Evolutionary conservation across 2,797 vertebrate species (phyloP).

Genomic region (Arremon aurantiirostris): DNA sequence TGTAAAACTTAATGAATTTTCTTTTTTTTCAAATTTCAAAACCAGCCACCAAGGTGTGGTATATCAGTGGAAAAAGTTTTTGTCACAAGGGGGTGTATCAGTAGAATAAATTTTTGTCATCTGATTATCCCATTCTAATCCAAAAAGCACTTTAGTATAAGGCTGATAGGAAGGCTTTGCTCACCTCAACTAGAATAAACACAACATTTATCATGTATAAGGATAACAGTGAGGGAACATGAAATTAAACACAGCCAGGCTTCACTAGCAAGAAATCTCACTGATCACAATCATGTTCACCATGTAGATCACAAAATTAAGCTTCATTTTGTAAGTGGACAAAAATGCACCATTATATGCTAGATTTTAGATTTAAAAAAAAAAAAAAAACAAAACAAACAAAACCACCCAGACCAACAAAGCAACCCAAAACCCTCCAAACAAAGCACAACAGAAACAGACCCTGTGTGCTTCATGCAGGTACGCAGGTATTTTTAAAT

Average conservation of each 20-base stretch:
- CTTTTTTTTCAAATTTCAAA: not conserved
- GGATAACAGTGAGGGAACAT: not conserved
- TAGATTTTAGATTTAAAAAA: not conserved
- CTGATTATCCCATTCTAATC: not conserved
- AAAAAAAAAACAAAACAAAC: too few relatives aligned
- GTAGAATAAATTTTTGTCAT: not conserved
- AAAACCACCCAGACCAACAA: too few relatives aligned
- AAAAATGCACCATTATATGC: not conserved
- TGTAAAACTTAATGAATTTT: not conserved
- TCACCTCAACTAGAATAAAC: not conserved
- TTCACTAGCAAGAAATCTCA: not conserved
- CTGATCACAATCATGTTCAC: not conserved
- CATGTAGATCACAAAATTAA: not conserved
- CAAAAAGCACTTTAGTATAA: not conserved
- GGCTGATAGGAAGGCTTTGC: not conserved
- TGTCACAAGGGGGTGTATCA: not conserved
- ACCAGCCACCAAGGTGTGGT: not conserved
- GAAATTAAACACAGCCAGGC: not conserved
- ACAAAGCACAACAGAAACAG: not conserved
- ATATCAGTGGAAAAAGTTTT: not conserved
- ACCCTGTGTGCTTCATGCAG: not conserved
- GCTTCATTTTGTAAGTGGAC: not conserved
- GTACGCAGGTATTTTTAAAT: not conserved
- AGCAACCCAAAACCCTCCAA: fast-evolving
- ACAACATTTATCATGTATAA: not conserved